These are phyloP conservation scores for Chorisops tibialis DNA, from an alignment of 2,888 invertebrate genomes.

Conservation along the genomic window DNA sequence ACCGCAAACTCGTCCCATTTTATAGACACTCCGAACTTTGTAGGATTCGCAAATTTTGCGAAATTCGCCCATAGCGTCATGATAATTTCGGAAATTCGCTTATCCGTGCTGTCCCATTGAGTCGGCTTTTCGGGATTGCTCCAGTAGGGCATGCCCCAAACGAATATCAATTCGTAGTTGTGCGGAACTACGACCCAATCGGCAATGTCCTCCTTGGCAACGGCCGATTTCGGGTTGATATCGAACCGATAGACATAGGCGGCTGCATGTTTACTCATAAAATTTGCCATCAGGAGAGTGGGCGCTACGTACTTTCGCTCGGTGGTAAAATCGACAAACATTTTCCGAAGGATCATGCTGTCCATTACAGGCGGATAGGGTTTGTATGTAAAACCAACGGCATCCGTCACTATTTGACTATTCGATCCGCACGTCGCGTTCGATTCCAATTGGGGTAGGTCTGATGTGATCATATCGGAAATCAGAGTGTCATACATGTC, in stretches of 20 bases:
- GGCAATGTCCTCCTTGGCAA: constrained; percentile 64
- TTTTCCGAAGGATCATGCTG: constrained; percentile 60
- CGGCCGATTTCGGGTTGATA: constrained; percentile 64
- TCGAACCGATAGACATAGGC: constrained; percentile 76
- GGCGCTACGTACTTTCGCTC: constrained; percentile 74
- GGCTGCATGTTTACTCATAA: constrained; percentile 57
- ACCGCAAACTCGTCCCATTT: constrained; percentile 71
- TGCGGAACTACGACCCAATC: constrained; percentile 79
- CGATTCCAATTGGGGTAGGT: constrained; percentile 58
- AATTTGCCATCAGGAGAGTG: constrained; percentile 64
- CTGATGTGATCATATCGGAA: constrained; percentile 60
- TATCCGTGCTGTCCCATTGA: constrained; percentile 75
- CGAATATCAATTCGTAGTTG: constrained; percentile 75
- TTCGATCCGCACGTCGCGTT: constrained; percentile 60
- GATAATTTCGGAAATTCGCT: constrained; percentile 72
- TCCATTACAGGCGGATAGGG: constrained; percentile 65
- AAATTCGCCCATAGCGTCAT: constrained; percentile 82
- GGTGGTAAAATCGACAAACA: constrained; percentile 68
- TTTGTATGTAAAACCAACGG: constrained; percentile 73
- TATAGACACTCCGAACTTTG: constrained; percentile 66
- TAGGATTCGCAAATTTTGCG: constrained; percentile 69
- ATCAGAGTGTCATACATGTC: constrained; percentile 60
- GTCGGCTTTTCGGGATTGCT: constrained; percentile 57
- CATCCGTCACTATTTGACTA: constrained; percentile 65
- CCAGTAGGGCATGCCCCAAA: constrained; percentile 78